A percentile compares a stretch with the other conserved stretches of the same genome.
These are phyloP conservation scores for Cistogaster globosa DNA, from an alignment of 2,888 invertebrate species.

Conservation along the genomic window DNA sequence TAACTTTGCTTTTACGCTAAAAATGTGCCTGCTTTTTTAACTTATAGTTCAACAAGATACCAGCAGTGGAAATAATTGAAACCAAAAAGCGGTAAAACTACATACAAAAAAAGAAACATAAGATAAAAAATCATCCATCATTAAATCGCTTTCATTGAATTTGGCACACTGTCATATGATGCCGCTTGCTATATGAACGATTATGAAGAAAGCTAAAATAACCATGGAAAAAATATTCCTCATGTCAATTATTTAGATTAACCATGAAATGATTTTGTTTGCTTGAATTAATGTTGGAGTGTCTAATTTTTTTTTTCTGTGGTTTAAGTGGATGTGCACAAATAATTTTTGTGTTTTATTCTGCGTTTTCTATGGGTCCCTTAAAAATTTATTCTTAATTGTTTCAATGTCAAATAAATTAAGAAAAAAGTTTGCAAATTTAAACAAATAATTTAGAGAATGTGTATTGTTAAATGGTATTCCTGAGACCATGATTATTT, in stretches of 20 bases:
- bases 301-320: neutral
- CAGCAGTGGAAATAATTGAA: neutral
- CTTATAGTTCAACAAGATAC: constrained; percentile 17
- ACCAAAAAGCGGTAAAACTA: neutral
- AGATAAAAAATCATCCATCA: constrained; percentile 15
- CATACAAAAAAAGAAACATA: constrained; percentile 15
- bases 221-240: constrained; percentile 18
- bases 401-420: constrained; percentile 6
- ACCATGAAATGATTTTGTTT: constrained; percentile 53
- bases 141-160: constrained; percentile 44
- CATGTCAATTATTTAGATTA: constrained; percentile 52
- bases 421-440: neutral
- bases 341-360: neutral
- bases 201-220: constrained; percentile 20
- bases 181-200: constrained; percentile 15
- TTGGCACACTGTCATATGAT: constrained; percentile 47
- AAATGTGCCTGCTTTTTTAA: constrained; percentile 36
- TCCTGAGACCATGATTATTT: too few relatives aligned
- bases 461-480: too few relatives aligned
- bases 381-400: constrained; percentile 7
- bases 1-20: constrained; percentile 53
- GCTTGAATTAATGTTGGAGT: constrained; percentile 34
- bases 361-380: neutral
- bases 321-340: neutral
- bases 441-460: neutral